phyloP scores from a whole-genome alignment of 2,113 vertebrate genomes.

The Numida meleagris region DNA sequence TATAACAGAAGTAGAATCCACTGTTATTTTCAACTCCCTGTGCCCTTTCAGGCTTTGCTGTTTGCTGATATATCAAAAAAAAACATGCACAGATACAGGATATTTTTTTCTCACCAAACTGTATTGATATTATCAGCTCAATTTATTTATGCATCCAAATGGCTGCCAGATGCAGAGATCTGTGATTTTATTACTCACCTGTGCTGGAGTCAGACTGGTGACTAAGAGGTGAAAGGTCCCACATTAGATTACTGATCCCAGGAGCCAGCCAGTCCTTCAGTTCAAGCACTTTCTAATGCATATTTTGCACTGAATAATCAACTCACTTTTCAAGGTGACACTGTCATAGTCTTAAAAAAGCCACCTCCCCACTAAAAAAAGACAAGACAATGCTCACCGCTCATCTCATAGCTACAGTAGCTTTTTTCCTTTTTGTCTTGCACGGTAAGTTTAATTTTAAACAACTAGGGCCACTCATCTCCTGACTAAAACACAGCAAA shows the following conservation, averaged over 20 bases:
- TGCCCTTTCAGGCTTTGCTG: conserved; percentile 21
- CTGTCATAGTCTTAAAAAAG: neutral
- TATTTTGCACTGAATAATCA: neutral
- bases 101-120: neutral
- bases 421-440: fast-evolving
- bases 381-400: neutral
- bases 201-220: neutral
- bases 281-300: neutral
- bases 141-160: conserved; percentile 32
- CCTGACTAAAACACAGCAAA: neutral
- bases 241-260: conserved; percentile 11
- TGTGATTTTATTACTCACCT: conserved; percentile 29
- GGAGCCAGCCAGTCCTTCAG: neutral
- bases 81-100: neutral
- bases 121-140: conserved; percentile 24
- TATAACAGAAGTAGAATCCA: neutral
- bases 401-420: neutral
- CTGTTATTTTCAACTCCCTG: neutral
- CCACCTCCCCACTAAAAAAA: neutral
- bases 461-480: neutral
- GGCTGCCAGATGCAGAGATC: conserved; percentile 8
- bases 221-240: neutral
- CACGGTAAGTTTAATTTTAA: neutral
- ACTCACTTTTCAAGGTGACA: conserved; percentile 31
- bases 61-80: conserved; percentile 44